Base-by-base conservation (phyloP, 2,888 invertebrate genomes). In the Epistrophe grossulariae region DNA sequence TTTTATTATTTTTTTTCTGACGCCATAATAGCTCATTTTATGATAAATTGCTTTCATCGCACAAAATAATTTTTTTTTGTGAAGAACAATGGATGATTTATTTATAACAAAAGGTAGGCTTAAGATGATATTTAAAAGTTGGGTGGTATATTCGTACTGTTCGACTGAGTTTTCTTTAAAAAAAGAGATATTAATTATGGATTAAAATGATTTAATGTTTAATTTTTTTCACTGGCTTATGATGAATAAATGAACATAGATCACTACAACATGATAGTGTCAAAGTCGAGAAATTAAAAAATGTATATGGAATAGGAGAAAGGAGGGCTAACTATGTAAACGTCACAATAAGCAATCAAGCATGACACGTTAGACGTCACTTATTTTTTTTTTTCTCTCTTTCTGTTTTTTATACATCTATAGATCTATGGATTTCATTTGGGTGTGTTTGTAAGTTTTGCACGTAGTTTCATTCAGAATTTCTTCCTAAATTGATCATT, bases 11-110 rank as follows among this genome's bases (percentile, higher is more conserved):
- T 52, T 50, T 50, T 19, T 50, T 50, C 11, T 52, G 52, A 24
- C 13, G 13, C 13, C 24, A 24, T 52, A 52, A 24, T 52, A 52
- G 24, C 13, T 52, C 31, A 57, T 28, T 28, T 55, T 28, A 28
- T 57, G 28, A 57, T 31, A 57, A 57, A 57, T n/a, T n/a, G 57
- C 57, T 57, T 57, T 57, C 57, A 57, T 31, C 31, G 57, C 31
- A n/a, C 8, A 57, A n/a, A 28, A 15, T n/a, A 9, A 9, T n/a
- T 9, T 31, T 35, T 5, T 31, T 55, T 57, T 50, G 10, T 11
- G 50, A 52, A 57, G 57, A 57, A 57, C 57, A 57, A 57, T 31
- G 28, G 57, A 57, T 57, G 57, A 57, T 57, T 57, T 57, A n/a
- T 57, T 28, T 4, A 57, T 31, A 57, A 57, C 57, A 57, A 57